Evolutionary conservation across 2,113 vertebrate species (phyloP), one percentile per base, ranked within the genome.

Genomic region (Bostrychus sinensis): DNA sequence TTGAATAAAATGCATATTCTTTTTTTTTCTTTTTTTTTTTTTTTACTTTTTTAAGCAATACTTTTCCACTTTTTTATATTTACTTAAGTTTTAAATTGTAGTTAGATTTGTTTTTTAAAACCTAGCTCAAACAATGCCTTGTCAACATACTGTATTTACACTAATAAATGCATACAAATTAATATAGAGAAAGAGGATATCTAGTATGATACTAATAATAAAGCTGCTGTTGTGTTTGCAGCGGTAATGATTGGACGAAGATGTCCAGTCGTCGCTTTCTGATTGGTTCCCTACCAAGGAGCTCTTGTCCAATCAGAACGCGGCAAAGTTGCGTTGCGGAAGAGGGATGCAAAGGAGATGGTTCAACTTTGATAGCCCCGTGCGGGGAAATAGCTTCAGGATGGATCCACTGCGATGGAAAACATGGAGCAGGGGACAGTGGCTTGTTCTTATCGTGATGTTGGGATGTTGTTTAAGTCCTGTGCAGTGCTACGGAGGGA

Each of bases 241-340:
- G 1, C 54, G 25, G 16, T 46, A 0, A 4, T 73, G 72, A 85
- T 86, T 84, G 87, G 82, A 66, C 23, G 45, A 57, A 0, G 4
- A 48, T 1, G 62, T 62, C 63, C 73, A 83, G 83, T 80, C 65
- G 70, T 62, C 66, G 2, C 30, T 17, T 39, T 69, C n/a, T 79
- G 68, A 86, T 90, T 90, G 89, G 89, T 25, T 30, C 2, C 8
- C 48, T 19, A 36, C 45, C 12, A 1, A 1, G 4, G 14, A 3
- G 2, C 8, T 23, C 42, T 25, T 26, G n/a, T 11, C 89, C 87
- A 87, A 89, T 87, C 84, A 60, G 30, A 19, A 7, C 6, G 7
- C 1, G 17, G 45, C 10, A 88, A 90, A 90, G 87, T 89, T 90
- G 19, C 56, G 39, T 14, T 81, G 80, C 89, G 89, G 89, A 90